These are phyloP conservation scores for Puffinus mauretanicus DNA, from an alignment of 2,113 vertebrate species.

Conservation along the genomic window DNA sequence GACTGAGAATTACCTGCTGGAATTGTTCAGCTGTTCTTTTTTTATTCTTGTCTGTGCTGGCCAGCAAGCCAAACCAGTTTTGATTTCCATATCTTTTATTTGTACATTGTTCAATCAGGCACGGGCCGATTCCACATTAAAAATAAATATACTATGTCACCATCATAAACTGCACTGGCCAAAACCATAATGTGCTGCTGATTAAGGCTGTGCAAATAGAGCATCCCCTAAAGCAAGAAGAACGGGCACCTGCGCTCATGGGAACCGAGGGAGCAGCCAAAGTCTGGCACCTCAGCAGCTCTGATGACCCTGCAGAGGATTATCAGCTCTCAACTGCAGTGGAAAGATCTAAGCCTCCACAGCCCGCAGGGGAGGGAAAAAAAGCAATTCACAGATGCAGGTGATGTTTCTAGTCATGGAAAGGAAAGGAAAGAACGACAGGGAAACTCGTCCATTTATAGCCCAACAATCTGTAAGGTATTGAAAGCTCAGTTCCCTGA, in stretches of 20 bases:
- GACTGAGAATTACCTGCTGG: background rate
- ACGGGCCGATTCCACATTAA: background rate
- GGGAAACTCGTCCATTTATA: background rate
- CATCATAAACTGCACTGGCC: background rate
- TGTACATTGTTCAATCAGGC: slow-evolving; percentile 12
- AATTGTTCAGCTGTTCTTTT: slow-evolving; percentile 8
- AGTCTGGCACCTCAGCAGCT: background rate
- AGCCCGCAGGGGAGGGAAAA: background rate
- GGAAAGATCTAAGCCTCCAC: background rate
- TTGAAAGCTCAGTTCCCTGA: background rate
- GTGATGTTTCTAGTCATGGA: background rate
- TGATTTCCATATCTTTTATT: slow-evolving; percentile 47
- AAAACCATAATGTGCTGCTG: background rate
- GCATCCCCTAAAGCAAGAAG: background rate
- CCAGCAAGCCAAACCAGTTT: slow-evolving; percentile 58
- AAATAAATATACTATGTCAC: slow-evolving; percentile 46
- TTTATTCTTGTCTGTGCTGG: slow-evolving; percentile 3
- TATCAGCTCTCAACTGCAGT: background rate
- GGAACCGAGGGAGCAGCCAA: background rate
- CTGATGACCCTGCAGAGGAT: background rate
- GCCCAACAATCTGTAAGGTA: background rate
- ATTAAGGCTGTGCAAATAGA: slow-evolving; percentile 19
- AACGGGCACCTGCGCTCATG: background rate
- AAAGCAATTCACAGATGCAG: background rate
- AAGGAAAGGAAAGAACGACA: background rate